phyloP scores from a whole-genome alignment of 2,113 vertebrate species.

The Macaca mulatta region DNA sequence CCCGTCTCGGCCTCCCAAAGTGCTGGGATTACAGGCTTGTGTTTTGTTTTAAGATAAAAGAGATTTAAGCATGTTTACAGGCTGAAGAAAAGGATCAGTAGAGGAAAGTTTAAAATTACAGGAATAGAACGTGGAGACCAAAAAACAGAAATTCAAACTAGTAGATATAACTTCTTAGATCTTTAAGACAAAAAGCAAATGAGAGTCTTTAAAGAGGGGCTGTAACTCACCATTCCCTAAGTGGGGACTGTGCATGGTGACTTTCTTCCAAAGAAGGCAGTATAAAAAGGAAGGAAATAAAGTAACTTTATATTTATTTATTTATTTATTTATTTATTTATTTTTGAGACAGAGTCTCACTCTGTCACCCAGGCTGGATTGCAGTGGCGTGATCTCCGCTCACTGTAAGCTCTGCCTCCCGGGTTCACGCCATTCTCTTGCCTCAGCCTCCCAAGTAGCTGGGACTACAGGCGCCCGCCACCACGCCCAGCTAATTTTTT shows the following conservation, averaged over 20 bases:
- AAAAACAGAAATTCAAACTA: background rate
- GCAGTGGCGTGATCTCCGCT: too few species aligned
- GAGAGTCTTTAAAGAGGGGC: background rate
- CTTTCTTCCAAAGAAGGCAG: background rate
- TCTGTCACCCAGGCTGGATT: too few species aligned
- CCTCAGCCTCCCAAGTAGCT: too few species aligned
- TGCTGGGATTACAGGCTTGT: too few species aligned
- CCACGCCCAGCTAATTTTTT: too few species aligned
- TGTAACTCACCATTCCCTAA: background rate
- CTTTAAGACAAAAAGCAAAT: background rate
- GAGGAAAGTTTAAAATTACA: background rate
- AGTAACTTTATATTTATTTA: background rate
- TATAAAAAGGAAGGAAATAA: background rate
- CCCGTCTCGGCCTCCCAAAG: too few species aligned
- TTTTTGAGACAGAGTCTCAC: too few species aligned
- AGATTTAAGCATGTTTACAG: background rate
- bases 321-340: too few species aligned
- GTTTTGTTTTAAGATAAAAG: background rate
- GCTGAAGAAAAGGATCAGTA: background rate
- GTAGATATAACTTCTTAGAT: background rate
- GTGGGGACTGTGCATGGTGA: background rate
- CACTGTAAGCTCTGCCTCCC: too few species aligned
- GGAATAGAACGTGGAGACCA: background rate
- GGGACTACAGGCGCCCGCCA: too few species aligned
- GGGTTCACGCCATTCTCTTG: too few species aligned